Base-by-base conservation (phyloP, 2,888 invertebrate genomes). In the Trichopoda pennipes region DNA sequence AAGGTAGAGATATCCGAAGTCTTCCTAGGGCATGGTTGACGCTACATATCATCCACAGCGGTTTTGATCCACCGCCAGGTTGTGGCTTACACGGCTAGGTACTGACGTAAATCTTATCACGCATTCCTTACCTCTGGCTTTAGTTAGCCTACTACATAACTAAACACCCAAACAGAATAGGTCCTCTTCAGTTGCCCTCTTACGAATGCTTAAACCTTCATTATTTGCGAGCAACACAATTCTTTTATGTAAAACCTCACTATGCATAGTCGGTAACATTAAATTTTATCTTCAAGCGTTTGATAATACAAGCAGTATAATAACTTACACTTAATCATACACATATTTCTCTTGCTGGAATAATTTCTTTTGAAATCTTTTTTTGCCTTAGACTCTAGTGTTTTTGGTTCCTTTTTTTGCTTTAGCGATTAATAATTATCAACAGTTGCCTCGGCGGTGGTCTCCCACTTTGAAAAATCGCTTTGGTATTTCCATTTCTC, bases 401-500 rank as follows among this genome's bases (percentile, higher is more conserved):
- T 51, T 38, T 66, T 42, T 53, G 21, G 23, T 51, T 72, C 16
- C 14, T 53, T 47, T 61, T 81, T 56, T 28, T 68, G 68, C 66
- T 81, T 74, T 63, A 80, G 76, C 84, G 83, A 85, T 85, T 85
- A 84, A 85, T 85, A 85, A 85, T 85, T 85, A 84, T 85, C 85
- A 85, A 85, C 85, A 85, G 85, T 84, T 84, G 83, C 81, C 81
- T 78, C 84, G 61, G 73, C 73, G 85, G 85, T 85, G 85, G 85
- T 85, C 85, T 83, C 78, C 83, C 84, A 85, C 83, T 84, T 85
- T 85, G 84, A 85, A 82, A 85, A 85, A 85, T 85, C 83, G 83
- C 81, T 83, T 85, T 79, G 72, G 74, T 77, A 80, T 76, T 82
- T 68, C 68, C 73, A 61, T 70, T 72, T 70, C 28, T 72, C 56